Evolutionary conservation across 2,888 invertebrate species (phyloP), one percentile per base, ranked within the genome.

Genomic region (Microchrysa polita): DNA sequence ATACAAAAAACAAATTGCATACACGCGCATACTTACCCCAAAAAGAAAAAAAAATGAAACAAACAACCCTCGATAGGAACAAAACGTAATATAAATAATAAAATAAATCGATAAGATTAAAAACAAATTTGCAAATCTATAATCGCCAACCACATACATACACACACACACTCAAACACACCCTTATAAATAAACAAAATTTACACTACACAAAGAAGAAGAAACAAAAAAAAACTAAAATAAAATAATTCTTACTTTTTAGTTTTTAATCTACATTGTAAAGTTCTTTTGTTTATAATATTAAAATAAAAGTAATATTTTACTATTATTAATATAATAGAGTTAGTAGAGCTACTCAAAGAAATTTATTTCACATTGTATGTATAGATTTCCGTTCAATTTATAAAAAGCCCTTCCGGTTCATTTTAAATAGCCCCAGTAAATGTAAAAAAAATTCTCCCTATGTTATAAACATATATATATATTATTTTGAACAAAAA

Each of bases 1-100:
- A 74, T 74, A 74, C 48, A 52, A 55, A 67, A 53, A 23, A 10
- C 61, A 69, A 73, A 67, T 67, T 67, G 67, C 72, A 67, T 72
- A 74, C 61, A 74, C 71, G 48, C 71, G 63, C 71, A 65, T 23
- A 74, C 71, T 53, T 74, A 63, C 71, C 55, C 48, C 63, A 18
- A 34, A 34, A 2, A 7, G n/a, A n/a, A 61, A 57, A 74, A 59
- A 72, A 71, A 52, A 65, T 44, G 20, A 72, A n/a, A 73, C 5
- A 74, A 72, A 44, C 60, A 73, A 59, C 27, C 27, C 27, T 34
- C 7, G 27, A 34, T 34, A 34, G 27, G 27, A 34, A 34, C 27
- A 34, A 34, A 34, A 34, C n/a, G 27, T 34, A 34, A 34, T n/a
- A n/a, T n/a, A n/a, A n/a, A n/a, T n/a, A n/a, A n/a, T n/a, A n/a